Evolutionary conservation across 2,888 invertebrate genomes (phyloP).

Genomic region (Furcula furcula): DNA sequence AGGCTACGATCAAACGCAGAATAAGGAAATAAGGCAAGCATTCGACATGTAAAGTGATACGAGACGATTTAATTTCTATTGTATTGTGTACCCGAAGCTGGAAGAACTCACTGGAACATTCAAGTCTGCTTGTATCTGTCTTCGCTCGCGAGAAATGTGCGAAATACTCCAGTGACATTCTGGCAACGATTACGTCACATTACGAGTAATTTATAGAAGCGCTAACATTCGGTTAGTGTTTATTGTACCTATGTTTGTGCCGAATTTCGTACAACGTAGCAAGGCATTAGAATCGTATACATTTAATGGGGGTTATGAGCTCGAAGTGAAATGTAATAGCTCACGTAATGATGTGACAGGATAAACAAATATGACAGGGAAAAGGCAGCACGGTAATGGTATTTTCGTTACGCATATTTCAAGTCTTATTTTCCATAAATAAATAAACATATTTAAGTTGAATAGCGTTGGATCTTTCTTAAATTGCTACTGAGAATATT

Average conservation of each 20-base stretch:
- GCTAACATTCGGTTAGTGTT: constrained; percentile 12
- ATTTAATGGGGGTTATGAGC: constrained; percentile 5
- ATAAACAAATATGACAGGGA: constrained; percentile 17
- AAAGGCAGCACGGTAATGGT: constrained; percentile 8
- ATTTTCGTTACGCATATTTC: too few relatives aligned
- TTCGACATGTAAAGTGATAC: constrained; percentile 24
- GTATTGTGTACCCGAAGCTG: constrained; percentile 29
- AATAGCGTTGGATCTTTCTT: too few relatives aligned
- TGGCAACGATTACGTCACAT: constrained; percentile 16
- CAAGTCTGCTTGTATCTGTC: constrained; percentile 22
- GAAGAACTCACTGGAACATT: constrained; percentile 31
- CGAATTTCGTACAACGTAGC: constrained; percentile 9
- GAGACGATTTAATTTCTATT: constrained; percentile 36
- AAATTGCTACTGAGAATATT: too few relatives aligned
- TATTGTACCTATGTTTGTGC: constrained; percentile 8
- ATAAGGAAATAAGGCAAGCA: constrained; percentile 26
- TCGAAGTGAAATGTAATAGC: constrained; percentile 11
- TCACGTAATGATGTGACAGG: constrained; percentile 13
- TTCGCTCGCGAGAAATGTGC: constrained; percentile 16
- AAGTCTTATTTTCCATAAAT: too few relatives aligned
- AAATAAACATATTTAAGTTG: too few relatives aligned
- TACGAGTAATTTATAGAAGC: constrained; percentile 14
- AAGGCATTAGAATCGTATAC: constrained; percentile 5
- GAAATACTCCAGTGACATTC: constrained; percentile 13
- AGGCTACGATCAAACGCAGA: constrained; percentile 18